Conservation (phyloP, 2,888 invertebrate genomes). For the Glyphotaelius pellucidus region DNA sequence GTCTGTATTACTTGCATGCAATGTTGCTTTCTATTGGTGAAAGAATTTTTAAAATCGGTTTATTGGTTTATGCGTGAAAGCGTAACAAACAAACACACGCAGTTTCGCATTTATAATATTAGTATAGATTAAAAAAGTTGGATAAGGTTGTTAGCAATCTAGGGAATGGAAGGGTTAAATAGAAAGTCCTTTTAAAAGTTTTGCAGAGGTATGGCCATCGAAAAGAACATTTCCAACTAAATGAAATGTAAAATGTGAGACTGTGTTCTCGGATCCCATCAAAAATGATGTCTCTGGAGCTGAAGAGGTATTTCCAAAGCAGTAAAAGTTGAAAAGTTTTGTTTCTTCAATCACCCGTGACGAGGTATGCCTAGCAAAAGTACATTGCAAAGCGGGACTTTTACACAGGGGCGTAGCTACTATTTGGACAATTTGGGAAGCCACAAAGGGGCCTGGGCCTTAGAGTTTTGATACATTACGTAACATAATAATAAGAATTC, state of each 20-base stretch:
- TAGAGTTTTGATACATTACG: too few relatives aligned
- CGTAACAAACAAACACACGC: too few relatives aligned
- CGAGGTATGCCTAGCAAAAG: neutral
- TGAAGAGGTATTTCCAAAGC: neutral
- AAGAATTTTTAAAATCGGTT: too few relatives aligned
- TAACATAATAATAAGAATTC: too few relatives aligned
- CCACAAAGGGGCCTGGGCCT: too few relatives aligned
- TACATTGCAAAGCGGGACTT: neutral
- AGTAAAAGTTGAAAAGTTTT: neutral
- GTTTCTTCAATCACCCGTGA: constrained; percentile 8
- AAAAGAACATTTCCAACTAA: neutral
- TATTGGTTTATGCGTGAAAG: too few relatives aligned
- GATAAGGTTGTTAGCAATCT: neutral
- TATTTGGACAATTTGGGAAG: neutral
- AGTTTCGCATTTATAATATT: too few relatives aligned
- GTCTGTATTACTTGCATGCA: too few relatives aligned
- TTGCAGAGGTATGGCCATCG: neutral
- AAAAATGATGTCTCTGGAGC: neutral
- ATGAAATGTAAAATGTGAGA: neutral
- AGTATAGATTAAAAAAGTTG: neutral
- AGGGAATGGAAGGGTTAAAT: neutral
- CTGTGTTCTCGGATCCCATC: neutral
- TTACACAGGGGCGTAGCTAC: neutral
- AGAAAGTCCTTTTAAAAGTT: neutral
- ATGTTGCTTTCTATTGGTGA: too few relatives aligned